Percentiles rank a stretch among this genome's conserved stretches.
These are phyloP conservation scores for Eupsittula cactorum DNA, from an alignment of 2,113 vertebrate species.

Conservation along the genomic window DNA sequence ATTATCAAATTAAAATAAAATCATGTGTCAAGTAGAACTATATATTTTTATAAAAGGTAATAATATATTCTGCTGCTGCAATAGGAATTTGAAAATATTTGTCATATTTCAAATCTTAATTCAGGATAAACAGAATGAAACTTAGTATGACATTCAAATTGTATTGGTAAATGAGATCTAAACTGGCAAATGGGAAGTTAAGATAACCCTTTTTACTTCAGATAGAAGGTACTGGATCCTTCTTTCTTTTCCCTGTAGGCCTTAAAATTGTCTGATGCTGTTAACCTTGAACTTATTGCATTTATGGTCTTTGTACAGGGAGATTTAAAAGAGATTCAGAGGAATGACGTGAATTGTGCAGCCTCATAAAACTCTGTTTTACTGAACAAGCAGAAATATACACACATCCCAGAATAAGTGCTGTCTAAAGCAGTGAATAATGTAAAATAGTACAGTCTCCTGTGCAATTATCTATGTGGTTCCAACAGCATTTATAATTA, in stretches of 20 bases:
- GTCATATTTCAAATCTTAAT: neutral
- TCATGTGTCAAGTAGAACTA: neutral
- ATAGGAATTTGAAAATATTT: neutral
- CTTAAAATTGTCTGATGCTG: neutral
- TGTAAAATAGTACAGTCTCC: neutral
- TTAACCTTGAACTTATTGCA: slow-evolving; percentile 37
- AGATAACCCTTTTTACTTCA: neutral
- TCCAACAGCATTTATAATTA: slow-evolving; percentile 6
- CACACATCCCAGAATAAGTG: neutral
- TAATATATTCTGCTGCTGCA: neutral
- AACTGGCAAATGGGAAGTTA: neutral
- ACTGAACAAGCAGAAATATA: slow-evolving; percentile 30
- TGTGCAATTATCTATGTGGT: neutral
- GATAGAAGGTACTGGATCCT: neutral
- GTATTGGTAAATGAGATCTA: neutral
- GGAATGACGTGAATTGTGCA: neutral
- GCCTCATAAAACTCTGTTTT: slow-evolving; percentile 26
- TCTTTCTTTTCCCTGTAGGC: neutral
- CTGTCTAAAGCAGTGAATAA: slow-evolving; percentile 26
- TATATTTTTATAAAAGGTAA: neutral
- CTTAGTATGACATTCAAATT: neutral
- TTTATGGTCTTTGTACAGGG: neutral
- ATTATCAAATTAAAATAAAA: neutral
- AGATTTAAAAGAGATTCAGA: slow-evolving; percentile 33
- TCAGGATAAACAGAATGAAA: neutral